Evolutionary conservation across 1,140 invertebrate genomes (phyloP).

Genomic region (Rhopalosiphum padi): DNA sequence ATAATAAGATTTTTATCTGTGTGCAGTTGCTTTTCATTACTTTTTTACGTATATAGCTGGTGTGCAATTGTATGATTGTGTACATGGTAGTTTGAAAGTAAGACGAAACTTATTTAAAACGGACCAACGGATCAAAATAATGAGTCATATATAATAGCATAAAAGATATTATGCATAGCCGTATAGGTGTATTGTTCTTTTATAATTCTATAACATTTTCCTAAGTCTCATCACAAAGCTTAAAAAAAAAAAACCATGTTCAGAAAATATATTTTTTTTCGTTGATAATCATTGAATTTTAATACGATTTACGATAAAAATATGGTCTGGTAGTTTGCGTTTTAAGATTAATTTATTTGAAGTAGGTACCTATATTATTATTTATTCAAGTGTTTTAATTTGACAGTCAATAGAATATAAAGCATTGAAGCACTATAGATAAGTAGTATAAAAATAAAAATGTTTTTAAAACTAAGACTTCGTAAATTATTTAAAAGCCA

Average conservation of each 20-base stretch:
- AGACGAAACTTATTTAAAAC: background rate
- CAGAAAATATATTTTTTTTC: background rate
- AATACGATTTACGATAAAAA: background rate
- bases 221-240: background rate
- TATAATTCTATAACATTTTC: background rate
- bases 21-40: background rate
- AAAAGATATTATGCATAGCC: background rate
- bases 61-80: background rate
- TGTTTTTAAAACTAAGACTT: background rate
- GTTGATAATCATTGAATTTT: background rate
- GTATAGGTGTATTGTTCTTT: background rate
- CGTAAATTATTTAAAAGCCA: background rate
- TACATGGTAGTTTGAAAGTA: background rate
- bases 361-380: background rate
- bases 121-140: slow-evolving; percentile 7
- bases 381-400: background rate
- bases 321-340: background rate
- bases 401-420: background rate
- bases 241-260: background rate
- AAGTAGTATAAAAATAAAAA: background rate
- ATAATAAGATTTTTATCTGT: background rate
- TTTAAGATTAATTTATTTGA: background rate
- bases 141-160: background rate
- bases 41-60: background rate
- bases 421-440: background rate